A percentile compares a stretch with the other conserved stretches of the same genome.
Evolutionary conservation across 2,888 invertebrate species (phyloP).

Genomic region (Nomada lathburiana): DNA sequence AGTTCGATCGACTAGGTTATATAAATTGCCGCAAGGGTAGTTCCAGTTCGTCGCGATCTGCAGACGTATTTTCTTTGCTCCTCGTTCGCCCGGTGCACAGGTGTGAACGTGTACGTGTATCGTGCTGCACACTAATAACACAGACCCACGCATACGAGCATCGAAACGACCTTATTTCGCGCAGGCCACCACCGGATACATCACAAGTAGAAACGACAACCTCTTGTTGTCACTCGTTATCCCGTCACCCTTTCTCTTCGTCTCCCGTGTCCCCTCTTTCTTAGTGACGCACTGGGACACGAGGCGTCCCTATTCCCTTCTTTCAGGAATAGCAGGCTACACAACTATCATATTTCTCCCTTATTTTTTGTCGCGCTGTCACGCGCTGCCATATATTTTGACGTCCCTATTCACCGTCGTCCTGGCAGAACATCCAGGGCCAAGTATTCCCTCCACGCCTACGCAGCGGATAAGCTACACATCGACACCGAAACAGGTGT

Average conservation of each 20-base stretch:
- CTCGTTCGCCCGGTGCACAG: neutral
- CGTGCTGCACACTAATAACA: neutral
- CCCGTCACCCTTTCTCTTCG: constrained; percentile 12
- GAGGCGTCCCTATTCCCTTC: constrained; percentile 50
- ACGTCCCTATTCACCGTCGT: constrained; percentile 73
- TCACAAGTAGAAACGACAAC: constrained; percentile 56
- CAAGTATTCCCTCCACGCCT: constrained; percentile 58
- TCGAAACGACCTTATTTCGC: constrained; percentile 56
- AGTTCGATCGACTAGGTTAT: constrained; percentile 23
- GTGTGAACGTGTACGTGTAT: neutral
- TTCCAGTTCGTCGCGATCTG: constrained; percentile 25
- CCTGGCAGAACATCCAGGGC: constrained; percentile 62
- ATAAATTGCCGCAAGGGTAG: constrained; percentile 32
- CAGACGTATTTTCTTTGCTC: constrained; percentile 21
- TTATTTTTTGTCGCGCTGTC: constrained; percentile 77
- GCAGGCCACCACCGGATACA: constrained; percentile 64
- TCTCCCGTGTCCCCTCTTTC: constrained; percentile 19
- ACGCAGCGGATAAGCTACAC: constrained; percentile 31
- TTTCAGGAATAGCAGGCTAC: constrained; percentile 76
- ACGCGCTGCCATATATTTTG: constrained; percentile 77
- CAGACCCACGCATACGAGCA: constrained; percentile 7
- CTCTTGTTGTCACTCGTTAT: constrained; percentile 67
- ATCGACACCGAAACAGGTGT: constrained; percentile 47
- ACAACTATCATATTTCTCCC: constrained; percentile 79
- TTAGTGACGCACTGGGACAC: constrained; percentile 43